Evolutionary conservation across 2,113 vertebrate species (phyloP), one percentile per base, ranked within the genome.

Genomic region (Struthidea cinerea): DNA sequence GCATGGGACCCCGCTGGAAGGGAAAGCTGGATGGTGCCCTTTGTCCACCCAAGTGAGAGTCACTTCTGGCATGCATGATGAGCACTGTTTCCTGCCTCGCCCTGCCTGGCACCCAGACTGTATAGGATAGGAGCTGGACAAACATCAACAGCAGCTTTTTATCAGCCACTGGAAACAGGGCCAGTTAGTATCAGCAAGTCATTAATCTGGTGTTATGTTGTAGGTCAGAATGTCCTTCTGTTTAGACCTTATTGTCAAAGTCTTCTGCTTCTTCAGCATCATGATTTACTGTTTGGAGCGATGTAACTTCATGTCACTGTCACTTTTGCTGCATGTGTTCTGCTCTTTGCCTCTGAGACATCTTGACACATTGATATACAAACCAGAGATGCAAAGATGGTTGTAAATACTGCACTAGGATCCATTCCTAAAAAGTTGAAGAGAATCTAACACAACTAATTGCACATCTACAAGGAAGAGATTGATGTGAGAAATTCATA

Each of bases 151-250:
- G 95, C 94, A 86, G 68, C 76, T 77, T 78, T 87, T 76, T 90
- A 93, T 85, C 17, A 14, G 53, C 64, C 33, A 10, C 41, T 73
- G 84, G 61, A 94, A 95, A 88, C 10, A 55, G 37, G 57, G 79
- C 24, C 63, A 35, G 65, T 93, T 94, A 96, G 61, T 46, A 93
- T 47, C 76, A 88, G 76, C 84, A 67, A 86, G 86, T 67, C 89
- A 79, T 93, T 96, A 70, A 75, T 94, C 92, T 95, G 57, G 60
- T 92, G 93, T 92, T 92, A 90, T 32, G 87, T 89, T 88, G 63
- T 74, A 96, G 90, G 91, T 97, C 93, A 96, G 96, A 96, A 97
- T n/a, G 52, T 69, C 92, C 91, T 93, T 95, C 96, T 97, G 91
- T 96, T 97, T 97, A 93, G 83, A 94, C 77, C 83, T 90, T 61